phyloP scores from a whole-genome alignment of 2,113 vertebrate species.

The Catharus minimus region DNA sequence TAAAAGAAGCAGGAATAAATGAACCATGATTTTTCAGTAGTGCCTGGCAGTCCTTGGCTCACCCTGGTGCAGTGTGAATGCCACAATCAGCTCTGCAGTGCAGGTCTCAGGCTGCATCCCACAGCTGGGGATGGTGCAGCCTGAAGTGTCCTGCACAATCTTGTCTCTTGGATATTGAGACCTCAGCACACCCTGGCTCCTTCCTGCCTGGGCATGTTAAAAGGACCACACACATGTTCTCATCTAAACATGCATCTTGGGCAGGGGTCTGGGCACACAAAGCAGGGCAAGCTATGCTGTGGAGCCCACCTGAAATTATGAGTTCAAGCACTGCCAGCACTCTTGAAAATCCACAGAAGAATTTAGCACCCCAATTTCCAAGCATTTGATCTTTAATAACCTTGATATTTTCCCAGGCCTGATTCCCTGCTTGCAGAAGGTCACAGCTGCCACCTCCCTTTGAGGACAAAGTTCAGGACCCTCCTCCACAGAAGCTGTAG shows the following conservation, averaged over 20 bases:
- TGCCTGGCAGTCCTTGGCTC: accelerated
- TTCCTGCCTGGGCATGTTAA: not conserved
- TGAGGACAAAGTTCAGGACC: not conserved
- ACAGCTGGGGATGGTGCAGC: not conserved
- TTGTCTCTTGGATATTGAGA: accelerated
- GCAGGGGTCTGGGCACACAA: not conserved
- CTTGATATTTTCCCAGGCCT: not conserved
- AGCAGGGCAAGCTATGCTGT: not conserved
- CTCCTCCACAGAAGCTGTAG: not conserved
- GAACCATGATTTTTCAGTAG: not conserved
- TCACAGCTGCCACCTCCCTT: not conserved
- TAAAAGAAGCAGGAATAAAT: not conserved
- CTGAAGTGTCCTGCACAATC: not conserved
- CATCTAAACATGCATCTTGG: accelerated
- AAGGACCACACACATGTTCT: accelerated
- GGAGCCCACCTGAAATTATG: not conserved
- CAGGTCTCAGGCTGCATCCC: not conserved
- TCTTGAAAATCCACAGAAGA: not conserved
- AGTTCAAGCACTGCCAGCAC: not conserved
- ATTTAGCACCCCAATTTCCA: not conserved
- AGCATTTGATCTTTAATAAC: not conserved
- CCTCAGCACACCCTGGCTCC: not conserved
- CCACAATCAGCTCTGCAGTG: not conserved
- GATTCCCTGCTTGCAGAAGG: not conserved
- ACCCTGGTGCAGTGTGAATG: accelerated